These are phyloP conservation scores for Disparrhopalites patrizii DNA, from an alignment of 2,888 invertebrate genomes.

Conservation along the genomic window DNA sequence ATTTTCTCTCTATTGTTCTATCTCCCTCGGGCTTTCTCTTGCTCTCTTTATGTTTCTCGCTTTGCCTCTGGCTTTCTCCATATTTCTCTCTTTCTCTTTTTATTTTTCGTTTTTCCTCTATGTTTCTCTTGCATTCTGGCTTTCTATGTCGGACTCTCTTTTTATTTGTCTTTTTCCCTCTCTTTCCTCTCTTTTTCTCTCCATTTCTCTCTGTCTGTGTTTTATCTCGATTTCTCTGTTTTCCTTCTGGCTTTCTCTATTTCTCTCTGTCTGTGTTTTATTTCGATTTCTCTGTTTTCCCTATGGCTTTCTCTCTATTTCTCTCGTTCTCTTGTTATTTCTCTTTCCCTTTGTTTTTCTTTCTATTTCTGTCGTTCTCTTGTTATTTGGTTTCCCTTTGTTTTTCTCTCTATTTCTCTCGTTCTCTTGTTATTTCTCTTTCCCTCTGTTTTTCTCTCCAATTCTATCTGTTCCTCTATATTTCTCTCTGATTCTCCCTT, in stretches of 20 bases:
- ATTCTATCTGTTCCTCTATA: neutral
- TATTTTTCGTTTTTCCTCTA: neutral
- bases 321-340: slow-evolving; percentile 1
- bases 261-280: too few species aligned
- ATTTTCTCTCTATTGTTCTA: neutral
- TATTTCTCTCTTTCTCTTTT: neutral
- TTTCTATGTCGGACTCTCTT: neutral
- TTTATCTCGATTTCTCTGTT: neutral
- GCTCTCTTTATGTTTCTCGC: neutral
- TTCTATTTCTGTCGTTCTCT: slow-evolving; percentile 4
- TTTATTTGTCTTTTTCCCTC: neutral
- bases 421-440: neutral
- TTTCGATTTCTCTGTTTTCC: too few species aligned
- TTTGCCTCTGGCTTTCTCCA: neutral
- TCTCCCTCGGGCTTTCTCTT: neutral
- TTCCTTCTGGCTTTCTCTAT: too few species aligned
- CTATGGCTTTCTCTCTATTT: slow-evolving; percentile 12
- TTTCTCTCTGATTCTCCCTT: too few species aligned
- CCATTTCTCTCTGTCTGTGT: neutral
- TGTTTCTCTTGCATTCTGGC: neutral
- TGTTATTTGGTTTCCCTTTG: too few species aligned
- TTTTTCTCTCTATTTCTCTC: too few species aligned
- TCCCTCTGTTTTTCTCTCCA: neutral
- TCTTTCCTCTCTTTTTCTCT: neutral
- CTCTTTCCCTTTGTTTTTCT: slow-evolving; percentile 6